phyloP scores from a whole-genome alignment of 2,888 invertebrate species.

The Metopia argyrocephala region DNA sequence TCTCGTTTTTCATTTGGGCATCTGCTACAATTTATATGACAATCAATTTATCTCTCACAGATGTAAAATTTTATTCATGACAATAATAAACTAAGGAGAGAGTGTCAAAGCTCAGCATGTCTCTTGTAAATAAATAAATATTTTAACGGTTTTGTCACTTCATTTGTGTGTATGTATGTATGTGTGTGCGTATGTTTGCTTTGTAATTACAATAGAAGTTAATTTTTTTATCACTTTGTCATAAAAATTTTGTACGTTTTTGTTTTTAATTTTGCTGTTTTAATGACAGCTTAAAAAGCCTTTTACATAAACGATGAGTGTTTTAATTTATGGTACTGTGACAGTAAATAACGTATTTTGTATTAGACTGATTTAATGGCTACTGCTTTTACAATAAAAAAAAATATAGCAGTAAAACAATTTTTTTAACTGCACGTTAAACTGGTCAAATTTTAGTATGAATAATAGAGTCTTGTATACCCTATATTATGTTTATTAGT shows the following conservation, averaged over 20 bases:
- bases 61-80: conserved; percentile 30
- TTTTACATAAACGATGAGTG: background rate
- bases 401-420: background rate
- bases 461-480: no score
- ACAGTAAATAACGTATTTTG: background rate
- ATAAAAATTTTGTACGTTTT: conserved; percentile 3
- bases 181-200: background rate
- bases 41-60: conserved; percentile 17
- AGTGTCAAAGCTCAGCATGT: conserved; percentile 6
- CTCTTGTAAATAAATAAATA: conserved; percentile 11
- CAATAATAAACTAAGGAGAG: conserved; percentile 2
- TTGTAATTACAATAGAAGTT: conserved; percentile 27
- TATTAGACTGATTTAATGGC: background rate
- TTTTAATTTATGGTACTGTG: conserved; percentile 7
- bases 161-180: background rate
- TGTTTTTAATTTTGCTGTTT: background rate
- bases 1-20: background rate
- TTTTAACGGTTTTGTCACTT: background rate
- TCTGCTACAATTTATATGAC: conserved; percentile 12
- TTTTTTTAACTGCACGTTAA: no score
- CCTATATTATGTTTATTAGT: no score
- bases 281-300: background rate
- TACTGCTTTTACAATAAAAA: background rate
- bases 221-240: conserved; percentile 35
- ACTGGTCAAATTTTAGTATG: no score